phyloP scores from a whole-genome alignment of 2,113 vertebrate genomes.

The Nettapus auritus region DNA sequence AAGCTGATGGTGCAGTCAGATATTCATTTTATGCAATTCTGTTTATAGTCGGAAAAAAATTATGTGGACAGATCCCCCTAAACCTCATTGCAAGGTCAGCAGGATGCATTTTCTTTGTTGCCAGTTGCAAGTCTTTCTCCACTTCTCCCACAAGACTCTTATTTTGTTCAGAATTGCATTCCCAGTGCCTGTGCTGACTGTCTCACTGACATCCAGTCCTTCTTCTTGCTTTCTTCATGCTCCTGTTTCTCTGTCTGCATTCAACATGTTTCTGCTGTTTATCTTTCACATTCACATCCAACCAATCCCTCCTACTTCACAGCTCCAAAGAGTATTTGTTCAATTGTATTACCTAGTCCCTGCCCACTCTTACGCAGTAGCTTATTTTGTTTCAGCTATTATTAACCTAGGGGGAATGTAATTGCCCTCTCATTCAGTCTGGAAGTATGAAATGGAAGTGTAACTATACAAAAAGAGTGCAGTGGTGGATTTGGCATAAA shows the following conservation, averaged over 20 bases:
- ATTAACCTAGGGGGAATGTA: background rate
- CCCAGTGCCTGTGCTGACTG: background rate
- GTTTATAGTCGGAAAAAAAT: background rate
- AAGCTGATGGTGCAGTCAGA: background rate
- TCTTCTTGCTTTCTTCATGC: background rate
- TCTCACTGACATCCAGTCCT: background rate
- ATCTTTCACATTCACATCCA: background rate
- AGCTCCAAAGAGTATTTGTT: background rate
- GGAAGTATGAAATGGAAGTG: background rate
- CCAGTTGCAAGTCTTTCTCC: background rate
- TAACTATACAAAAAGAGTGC: background rate
- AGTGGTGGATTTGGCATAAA: background rate
- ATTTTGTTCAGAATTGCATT: background rate
- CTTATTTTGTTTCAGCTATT: background rate
- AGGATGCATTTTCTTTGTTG: background rate
- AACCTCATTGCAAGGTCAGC: background rate
- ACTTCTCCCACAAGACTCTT: background rate
- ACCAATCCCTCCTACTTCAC: background rate
- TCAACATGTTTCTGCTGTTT: background rate
- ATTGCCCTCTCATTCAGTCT: background rate
- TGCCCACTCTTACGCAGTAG: background rate
- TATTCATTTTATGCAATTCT: background rate
- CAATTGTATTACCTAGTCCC: background rate
- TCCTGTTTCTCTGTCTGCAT: background rate
- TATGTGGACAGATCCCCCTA: too few relatives aligned